Evolutionary conservation across 2,113 vertebrate genomes (phyloP).

Genomic region (Lophura nycthemera): DNA sequence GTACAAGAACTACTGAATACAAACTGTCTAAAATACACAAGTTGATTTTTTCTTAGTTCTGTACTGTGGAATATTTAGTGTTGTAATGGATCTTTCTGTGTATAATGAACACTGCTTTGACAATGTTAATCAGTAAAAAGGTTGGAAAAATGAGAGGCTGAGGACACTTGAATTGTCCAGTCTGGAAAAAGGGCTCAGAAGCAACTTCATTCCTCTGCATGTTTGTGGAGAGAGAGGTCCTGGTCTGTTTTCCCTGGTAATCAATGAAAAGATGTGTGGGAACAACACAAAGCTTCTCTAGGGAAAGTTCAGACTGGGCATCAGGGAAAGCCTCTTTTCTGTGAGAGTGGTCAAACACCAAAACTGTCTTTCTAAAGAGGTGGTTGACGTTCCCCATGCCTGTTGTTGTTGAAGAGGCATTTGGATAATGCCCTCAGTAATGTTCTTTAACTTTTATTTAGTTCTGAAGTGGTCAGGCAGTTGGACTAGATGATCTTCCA

Average conservation of each 20-base stretch:
- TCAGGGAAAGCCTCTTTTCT: background rate
- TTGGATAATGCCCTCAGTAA: background rate
- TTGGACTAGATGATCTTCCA: background rate
- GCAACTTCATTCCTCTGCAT: background rate
- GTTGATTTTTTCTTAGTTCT: background rate
- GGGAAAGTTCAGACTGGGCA: background rate
- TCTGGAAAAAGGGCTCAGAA: background rate
- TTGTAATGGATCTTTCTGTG: background rate
- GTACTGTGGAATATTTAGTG: background rate
- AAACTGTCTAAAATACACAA: background rate
- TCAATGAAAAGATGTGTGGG: background rate
- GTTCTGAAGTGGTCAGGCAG: background rate
- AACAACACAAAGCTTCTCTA: background rate
- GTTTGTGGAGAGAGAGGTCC: background rate
- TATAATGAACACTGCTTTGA: background rate
- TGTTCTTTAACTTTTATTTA: background rate
- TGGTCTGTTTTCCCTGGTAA: background rate
- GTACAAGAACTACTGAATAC: background rate
- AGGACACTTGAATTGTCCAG: background rate
- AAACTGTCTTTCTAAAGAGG: background rate
- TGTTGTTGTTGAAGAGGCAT: background rate
- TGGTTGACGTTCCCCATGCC: background rate
- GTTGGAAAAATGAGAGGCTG: background rate
- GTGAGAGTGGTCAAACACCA: background rate
- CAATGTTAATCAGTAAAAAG: background rate